Base-by-base conservation (phyloP, 2,888 invertebrate species). In the Sericinus montela region DNA sequence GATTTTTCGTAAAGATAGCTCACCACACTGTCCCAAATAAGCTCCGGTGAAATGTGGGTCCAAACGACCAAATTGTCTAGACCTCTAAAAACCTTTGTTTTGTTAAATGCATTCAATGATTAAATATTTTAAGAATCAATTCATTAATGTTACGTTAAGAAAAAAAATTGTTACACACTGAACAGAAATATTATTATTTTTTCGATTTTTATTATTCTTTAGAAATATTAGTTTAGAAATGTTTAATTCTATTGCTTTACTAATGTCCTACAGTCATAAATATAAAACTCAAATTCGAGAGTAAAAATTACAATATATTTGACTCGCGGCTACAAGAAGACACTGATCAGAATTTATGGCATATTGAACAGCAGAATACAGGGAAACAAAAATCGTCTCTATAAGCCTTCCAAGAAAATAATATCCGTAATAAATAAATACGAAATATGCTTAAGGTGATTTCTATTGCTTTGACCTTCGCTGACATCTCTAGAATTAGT, bases 261-360 rank as follows among this genome's bases (percentile, higher is more conserved):
- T 13, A 1, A 6, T 13, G 14, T 9, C 28, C 14, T 25, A 25
- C 4, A 1, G 4, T n/a, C 19, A 29, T 28, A 40, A 34, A 23
- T 16, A 39, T 14, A 30, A 35, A 36, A 13, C 53, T 39, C 35
- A 32, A 44, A 51, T 51, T 51, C 45, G 51, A 42, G 45, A 55
- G 60, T 63, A 58, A 62, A 63, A 62, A 67, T 67, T 69, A 70
- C 69, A 75, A 72, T 38, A 68, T 59, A 62, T 62, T 67, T 57
- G 58, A 61, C 59, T 40, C 36, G 40, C 34, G 40, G 45, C 56
- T 52, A 56, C 48, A 55, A 52, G 53, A 51, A 60, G 77, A 80
- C 77, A 69, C 60, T 82, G 67, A 84, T 80, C 72, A 61, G 53
- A 69, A 85, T 83, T 84, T 84, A 85, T 75, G 57, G 70, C 65